A percentile compares a stretch with the other conserved stretches of the same genome.
Conservation (phyloP, 2,888 invertebrate genomes). For the Tanypteryx hageni region DNA sequence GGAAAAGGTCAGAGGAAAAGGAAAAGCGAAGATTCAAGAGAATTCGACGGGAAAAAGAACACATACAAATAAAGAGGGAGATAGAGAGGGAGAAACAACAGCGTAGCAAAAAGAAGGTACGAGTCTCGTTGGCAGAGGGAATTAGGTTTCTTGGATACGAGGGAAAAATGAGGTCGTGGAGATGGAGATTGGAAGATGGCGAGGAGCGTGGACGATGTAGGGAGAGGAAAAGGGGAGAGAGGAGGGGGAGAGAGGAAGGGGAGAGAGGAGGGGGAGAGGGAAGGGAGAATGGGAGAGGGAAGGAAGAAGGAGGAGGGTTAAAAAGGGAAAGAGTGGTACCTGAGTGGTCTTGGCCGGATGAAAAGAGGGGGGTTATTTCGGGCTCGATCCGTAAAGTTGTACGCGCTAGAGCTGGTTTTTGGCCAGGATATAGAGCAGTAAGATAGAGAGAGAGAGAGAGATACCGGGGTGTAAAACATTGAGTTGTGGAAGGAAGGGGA, state of each 20-base stretch:
- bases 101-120: background rate
- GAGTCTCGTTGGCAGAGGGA: background rate
- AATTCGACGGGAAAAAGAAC: background rate
- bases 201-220: background rate
- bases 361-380: background rate
- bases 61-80: background rate
- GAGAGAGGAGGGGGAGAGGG: background rate
- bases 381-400: too few relatives aligned
- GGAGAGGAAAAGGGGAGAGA: background rate
- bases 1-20: too few relatives aligned
- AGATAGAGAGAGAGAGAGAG: too few relatives aligned
- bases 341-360: background rate
- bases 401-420: too few relatives aligned
- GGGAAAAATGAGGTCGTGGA: background rate
- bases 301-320: background rate
- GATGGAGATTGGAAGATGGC: background rate
- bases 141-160: too few relatives aligned
- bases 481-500: too few relatives aligned
- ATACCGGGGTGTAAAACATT: too few relatives aligned
- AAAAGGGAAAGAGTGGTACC: background rate
- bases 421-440: too few relatives aligned
- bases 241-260: background rate
- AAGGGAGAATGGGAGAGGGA: background rate
- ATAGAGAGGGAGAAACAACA: background rate
- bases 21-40: background rate